Conservation (phyloP, 2,113 vertebrate genomes). For the Hemibagrus wyckioides region DNA sequence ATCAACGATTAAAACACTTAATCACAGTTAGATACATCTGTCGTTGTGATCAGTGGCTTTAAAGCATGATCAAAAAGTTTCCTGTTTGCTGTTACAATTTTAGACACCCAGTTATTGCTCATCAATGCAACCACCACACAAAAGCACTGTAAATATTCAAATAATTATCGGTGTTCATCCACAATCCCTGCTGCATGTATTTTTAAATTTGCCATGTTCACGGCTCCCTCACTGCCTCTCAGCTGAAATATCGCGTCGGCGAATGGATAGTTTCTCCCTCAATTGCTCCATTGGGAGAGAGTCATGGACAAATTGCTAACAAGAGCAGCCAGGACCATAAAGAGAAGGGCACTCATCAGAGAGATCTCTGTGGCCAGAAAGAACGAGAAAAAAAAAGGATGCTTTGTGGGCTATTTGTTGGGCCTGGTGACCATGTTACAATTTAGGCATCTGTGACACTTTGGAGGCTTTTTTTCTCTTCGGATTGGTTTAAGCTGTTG, state of each 20-base stretch:
- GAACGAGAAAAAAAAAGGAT: neutral
- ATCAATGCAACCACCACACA: constrained; percentile 20
- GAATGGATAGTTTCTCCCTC: constrained; percentile 39
- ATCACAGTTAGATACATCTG: neutral
- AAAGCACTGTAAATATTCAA: constrained; percentile 32
- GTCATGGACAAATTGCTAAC: constrained; percentile 40
- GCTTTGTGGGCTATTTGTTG: constrained; percentile 25
- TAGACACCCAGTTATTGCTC: constrained; percentile 26
- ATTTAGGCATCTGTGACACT: constrained; percentile 10
- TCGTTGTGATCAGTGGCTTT: neutral
- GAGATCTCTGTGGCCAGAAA: constrained; percentile 15
- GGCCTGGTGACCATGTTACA: neutral
- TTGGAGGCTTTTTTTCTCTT: constrained; percentile 1
- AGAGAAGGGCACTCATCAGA: constrained; percentile 32
- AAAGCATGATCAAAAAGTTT: constrained; percentile 4
- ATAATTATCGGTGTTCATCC: constrained; percentile 8
- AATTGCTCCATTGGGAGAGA: constrained; percentile 47
- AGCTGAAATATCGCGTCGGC: constrained; percentile 48
- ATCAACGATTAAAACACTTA: neutral
- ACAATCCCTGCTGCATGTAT: constrained; percentile 13
- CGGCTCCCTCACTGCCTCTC: constrained; percentile 39
- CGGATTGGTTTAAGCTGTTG: neutral
- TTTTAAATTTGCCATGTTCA: constrained; percentile 40
- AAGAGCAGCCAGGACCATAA: constrained; percentile 51
- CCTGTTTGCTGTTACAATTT: neutral